Percentiles rank a stretch among this genome's conserved stretches.
phyloP scores from a whole-genome alignment of 2,113 vertebrate genomes.

The Xyliphius kryptos region DNA sequence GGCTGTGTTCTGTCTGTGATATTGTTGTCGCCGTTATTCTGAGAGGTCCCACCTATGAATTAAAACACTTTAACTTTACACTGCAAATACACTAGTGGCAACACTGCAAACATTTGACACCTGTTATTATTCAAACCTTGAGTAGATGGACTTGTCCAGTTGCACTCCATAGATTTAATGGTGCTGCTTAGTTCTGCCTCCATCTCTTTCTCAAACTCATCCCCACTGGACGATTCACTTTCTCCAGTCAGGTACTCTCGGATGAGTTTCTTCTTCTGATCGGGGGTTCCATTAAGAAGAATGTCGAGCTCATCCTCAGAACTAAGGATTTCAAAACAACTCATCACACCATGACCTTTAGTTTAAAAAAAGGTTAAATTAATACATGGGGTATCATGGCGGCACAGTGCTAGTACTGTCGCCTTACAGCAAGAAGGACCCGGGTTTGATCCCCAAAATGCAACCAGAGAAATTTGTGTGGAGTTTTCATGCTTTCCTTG shows the following conservation, averaged over 20 bases:
- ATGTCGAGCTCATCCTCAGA: conserved; percentile 94
- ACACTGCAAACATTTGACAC: background rate
- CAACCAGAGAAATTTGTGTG: no score
- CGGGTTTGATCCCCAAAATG: no score
- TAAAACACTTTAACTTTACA: conserved; percentile 10
- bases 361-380: no score
- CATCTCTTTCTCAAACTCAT: conserved; percentile 98
- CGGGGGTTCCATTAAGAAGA: conserved; percentile 82
- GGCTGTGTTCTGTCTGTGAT: conserved; percentile 22
- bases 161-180: conserved; percentile 76
- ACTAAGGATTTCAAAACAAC: conserved; percentile 50
- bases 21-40: no score
- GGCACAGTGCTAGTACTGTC: no score
- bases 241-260: conserved; percentile 91
- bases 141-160: conserved; percentile 60
- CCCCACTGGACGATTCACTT: conserved; percentile 89
- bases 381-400: no score
- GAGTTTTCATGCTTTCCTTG: no score
- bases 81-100: background rate
- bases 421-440: no score
- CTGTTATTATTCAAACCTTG: no score
- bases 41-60: conserved; percentile 24
- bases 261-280: conserved; percentile 92
- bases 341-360: no score
- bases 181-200: conserved; percentile 84